Evolutionary conservation across 92 coral and sea anemone species (phyloP).

Genomic region (Actinernus sp.): DNA sequence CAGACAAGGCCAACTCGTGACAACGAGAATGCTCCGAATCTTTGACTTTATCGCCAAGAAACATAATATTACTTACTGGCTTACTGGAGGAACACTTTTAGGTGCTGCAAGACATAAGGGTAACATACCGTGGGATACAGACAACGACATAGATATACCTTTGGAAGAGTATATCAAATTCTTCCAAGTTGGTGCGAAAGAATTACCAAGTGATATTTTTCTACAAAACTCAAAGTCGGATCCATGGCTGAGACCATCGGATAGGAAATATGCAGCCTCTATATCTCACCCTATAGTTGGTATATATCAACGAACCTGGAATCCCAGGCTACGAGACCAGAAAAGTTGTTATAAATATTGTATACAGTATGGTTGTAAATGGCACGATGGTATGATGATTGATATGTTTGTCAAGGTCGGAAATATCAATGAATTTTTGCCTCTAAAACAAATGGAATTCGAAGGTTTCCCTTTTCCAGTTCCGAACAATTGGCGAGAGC

Average conservation of each 20-base stretch:
- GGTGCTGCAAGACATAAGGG: slow-evolving; percentile 77
- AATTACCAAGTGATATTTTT: slow-evolving; percentile 56
- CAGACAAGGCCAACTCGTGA: slow-evolving; percentile 55
- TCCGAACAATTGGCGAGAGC: slow-evolving; percentile 52
- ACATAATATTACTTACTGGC: slow-evolving; percentile 61
- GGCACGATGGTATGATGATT: slow-evolving; percentile 77
- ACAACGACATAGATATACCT: slow-evolving; percentile 58
- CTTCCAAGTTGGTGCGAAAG: slow-evolving; percentile 27
- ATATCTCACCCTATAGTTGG: slow-evolving; percentile 40
- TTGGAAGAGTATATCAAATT: slow-evolving; percentile 55
- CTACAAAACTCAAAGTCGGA: slow-evolving; percentile 61
- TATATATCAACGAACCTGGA: slow-evolving; percentile 17
- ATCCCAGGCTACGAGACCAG: slow-evolving; percentile 59
- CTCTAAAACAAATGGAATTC: slow-evolving; percentile 49
- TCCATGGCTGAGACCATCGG: slow-evolving; percentile 1
- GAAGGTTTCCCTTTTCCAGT: slow-evolving; percentile 71
- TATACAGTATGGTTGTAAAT: slow-evolving; percentile 36
- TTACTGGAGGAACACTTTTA: slow-evolving; percentile 54
- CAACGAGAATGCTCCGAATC: slow-evolving; percentile 52
- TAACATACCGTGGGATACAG: slow-evolving; percentile 71
- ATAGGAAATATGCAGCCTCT: neutral
- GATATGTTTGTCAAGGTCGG: slow-evolving; percentile 59
- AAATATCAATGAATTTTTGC: slow-evolving; percentile 16
- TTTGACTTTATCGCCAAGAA: slow-evolving; percentile 56
- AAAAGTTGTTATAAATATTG: slow-evolving; percentile 61